Percentiles rank a stretch among this genome's conserved stretches.
Evolutionary conservation across 2,888 invertebrate species (phyloP).

Genomic region (Vesta saturnalis): DNA sequence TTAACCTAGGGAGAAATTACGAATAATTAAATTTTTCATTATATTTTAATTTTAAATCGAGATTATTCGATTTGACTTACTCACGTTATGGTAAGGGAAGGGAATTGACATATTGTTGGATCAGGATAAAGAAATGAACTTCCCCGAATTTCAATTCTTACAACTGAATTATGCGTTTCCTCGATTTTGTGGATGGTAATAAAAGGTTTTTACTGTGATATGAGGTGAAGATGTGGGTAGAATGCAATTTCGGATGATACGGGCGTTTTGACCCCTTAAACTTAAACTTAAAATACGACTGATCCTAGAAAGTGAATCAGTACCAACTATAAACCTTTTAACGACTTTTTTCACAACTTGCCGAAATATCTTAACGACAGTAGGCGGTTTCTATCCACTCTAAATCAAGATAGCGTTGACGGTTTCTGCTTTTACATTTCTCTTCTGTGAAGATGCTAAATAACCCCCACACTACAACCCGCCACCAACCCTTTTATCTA

Average conservation of each 20-base stretch:
- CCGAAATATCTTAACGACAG: conserved; percentile 37
- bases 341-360: conserved; percentile 38
- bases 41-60: too few species aligned
- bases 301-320: conserved; percentile 26
- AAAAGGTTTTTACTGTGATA: background rate
- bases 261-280: conserved; percentile 22
- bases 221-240: conserved; percentile 11
- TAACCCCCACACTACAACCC: conserved; percentile 11
- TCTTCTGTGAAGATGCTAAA: conserved; percentile 27
- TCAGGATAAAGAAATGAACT: too few species aligned
- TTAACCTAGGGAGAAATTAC: background rate
- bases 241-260: conserved; percentile 6
- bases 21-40: too few species aligned
- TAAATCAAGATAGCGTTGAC: conserved; percentile 40
- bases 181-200: background rate
- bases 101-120: too few species aligned
- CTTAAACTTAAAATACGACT: conserved; percentile 26
- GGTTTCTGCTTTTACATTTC: conserved; percentile 19
- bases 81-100: too few species aligned
- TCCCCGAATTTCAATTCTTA: too few species aligned
- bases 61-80: too few species aligned
- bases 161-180: background rate
- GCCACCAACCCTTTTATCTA: background rate
- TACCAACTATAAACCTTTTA: conserved; percentile 36
- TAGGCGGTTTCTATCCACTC: conserved; percentile 33